These are phyloP conservation scores for Tribolium castaneum DNA, from an alignment of 1,140 invertebrate species.

Conservation along the genomic window DNA sequence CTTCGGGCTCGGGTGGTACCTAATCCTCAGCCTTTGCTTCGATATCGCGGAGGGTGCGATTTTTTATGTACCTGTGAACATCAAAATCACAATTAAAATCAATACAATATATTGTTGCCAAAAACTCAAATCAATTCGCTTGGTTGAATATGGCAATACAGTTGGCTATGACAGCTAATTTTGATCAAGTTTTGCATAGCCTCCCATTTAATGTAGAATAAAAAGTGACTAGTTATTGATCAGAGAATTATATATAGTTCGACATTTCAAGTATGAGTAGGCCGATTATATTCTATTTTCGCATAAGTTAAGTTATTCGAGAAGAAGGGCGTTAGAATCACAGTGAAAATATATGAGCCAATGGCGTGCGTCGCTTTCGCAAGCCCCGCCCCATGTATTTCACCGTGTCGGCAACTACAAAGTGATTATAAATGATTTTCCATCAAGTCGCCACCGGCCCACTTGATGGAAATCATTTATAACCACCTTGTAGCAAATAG, in stretches of 20 bases:
- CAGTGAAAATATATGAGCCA: background rate
- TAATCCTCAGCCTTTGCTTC: background rate
- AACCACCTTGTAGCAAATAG: background rate
- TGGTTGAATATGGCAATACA: background rate
- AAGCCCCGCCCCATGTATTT: background rate
- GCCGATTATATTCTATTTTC: background rate
- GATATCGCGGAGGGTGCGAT: background rate
- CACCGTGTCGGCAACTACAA: background rate
- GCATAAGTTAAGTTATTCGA: background rate
- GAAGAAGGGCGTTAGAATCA: background rate
- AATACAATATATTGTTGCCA: background rate
- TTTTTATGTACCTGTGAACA: slow-evolving; percentile 11
- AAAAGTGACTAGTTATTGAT: background rate
- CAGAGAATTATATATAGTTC: background rate
- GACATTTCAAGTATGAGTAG: background rate
- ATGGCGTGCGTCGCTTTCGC: background rate
- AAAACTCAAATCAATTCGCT: background rate
- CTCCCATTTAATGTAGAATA: no score
- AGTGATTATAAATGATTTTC: background rate
- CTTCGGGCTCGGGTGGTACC: background rate
- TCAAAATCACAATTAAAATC: background rate
- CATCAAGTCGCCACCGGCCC: background rate
- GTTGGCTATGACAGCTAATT: background rate
- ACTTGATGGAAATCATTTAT: background rate
- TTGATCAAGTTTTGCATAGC: background rate